Evolutionary conservation across 1,140 invertebrate genomes (phyloP).

Genomic region (Caenorhabditis briggsae): DNA sequence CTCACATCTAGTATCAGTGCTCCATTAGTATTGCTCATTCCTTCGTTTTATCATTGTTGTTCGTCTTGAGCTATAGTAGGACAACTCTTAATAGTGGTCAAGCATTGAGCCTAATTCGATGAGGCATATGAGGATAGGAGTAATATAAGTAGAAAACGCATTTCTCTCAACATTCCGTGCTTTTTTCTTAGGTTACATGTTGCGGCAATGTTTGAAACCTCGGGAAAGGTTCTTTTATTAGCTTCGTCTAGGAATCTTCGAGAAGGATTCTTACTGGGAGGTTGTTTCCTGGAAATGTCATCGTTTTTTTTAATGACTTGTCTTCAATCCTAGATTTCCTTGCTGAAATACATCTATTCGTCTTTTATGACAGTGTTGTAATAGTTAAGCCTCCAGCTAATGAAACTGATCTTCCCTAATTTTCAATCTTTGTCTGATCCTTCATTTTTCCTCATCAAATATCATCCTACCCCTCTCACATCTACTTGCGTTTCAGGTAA

Average conservation of each 20-base stretch:
- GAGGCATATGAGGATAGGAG: neutral
- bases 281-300: slow-evolving; percentile 9
- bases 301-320: slow-evolving; percentile 1
- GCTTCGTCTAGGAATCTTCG: neutral
- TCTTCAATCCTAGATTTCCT: too few species aligned
- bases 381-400: neutral
- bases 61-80: neutral
- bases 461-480: neutral
- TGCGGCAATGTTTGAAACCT: neutral
- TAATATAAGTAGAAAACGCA: neutral
- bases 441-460: neutral
- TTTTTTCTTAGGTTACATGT: neutral
- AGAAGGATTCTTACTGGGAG: neutral
- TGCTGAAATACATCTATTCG: neutral
- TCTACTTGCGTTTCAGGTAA: neutral
- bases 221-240: neutral
- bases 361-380: neutral
- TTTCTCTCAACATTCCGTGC: neutral
- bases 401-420: neutral
- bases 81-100: slow-evolving; percentile 14
- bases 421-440: neutral
- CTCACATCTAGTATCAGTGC: slow-evolving; percentile 9
- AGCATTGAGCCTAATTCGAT: slow-evolving; percentile 3
- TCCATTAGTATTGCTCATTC: neutral
- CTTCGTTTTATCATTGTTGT: neutral